phyloP scores from a whole-genome alignment of 2,797 vertebrate species.

The Gadopsis marmoratus region DNA sequence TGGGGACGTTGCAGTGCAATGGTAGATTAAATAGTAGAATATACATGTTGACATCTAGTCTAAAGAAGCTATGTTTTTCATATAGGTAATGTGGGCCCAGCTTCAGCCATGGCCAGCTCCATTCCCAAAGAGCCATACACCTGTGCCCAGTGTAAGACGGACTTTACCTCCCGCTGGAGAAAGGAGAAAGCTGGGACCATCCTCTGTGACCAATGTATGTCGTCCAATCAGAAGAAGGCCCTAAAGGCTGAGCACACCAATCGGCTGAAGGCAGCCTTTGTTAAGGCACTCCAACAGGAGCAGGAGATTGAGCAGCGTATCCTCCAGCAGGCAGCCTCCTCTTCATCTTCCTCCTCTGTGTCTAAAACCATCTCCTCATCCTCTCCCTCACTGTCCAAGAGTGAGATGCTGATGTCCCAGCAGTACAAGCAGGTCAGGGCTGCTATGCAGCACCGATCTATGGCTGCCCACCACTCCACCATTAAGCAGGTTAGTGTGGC shows the following conservation, averaged over 20 bases:
- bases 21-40: background rate
- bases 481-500: constrained; percentile 89
- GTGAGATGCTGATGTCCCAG: constrained; percentile 81
- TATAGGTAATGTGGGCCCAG: constrained; percentile 85
- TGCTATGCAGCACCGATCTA: constrained; percentile 84
- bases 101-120: constrained; percentile 69
- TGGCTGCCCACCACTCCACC: constrained; percentile 87
- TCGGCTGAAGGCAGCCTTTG: constrained; percentile 96
- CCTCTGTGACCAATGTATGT: constrained; percentile 98
- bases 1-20: background rate
- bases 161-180: constrained; percentile 99
- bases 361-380: constrained; percentile 77
- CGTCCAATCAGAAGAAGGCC: constrained; percentile 96
- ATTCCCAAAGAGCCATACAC: constrained; percentile 92
- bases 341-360: constrained; percentile 73
- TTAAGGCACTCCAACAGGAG: constrained; percentile 98
- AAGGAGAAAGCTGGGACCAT: constrained; percentile 94
- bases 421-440: constrained; percentile 85
- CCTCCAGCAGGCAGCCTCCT: constrained; percentile 88
- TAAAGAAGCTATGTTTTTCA: background rate
- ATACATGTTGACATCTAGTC: background rate
- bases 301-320: constrained; percentile 99
- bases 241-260: constrained; percentile 97
- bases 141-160: constrained; percentile 97
- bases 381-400: constrained; percentile 80